Evolutionary conservation across 2,888 invertebrate genomes (phyloP).

Genomic region (Sesia apiformis): DNA sequence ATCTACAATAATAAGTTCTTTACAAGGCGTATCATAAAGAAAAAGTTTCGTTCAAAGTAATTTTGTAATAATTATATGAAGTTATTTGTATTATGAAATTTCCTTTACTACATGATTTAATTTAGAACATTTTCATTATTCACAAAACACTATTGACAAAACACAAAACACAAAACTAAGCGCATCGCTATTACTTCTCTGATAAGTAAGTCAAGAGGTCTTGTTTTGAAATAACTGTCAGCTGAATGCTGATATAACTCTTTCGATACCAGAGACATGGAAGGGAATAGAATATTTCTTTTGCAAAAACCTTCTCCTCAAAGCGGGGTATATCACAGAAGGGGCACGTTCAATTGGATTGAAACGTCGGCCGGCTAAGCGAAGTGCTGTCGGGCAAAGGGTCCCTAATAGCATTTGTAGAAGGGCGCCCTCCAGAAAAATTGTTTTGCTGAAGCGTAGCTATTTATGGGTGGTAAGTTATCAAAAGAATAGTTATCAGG

Average conservation of each 20-base stretch:
- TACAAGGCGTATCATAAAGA: too few species aligned
- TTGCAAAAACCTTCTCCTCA: slow-evolving; percentile 29
- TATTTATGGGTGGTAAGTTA: slow-evolving; percentile 25
- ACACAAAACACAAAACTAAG: too few species aligned
- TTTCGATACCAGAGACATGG: neutral
- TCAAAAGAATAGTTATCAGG: neutral
- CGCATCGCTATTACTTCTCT: too few species aligned
- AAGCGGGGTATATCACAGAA: slow-evolving; percentile 31
- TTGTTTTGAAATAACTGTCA: too few species aligned
- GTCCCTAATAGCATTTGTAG: slow-evolving; percentile 60
- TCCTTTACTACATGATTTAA: too few species aligned
- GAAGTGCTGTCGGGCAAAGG: slow-evolving; percentile 38
- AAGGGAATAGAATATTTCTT: slow-evolving; percentile 35
- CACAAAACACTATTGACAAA: too few species aligned
- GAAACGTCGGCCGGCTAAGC: slow-evolving; percentile 42
- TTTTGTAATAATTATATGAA: too few species aligned
- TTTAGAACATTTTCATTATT: too few species aligned
- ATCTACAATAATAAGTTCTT: too few species aligned
- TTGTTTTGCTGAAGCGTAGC: slow-evolving; percentile 45
- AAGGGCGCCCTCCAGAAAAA: slow-evolving; percentile 43
- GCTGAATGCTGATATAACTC: neutral
- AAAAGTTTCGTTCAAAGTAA: too few species aligned
- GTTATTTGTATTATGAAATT: too few species aligned
- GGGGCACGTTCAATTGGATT: slow-evolving; percentile 55
- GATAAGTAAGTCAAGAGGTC: too few species aligned